Base-by-base conservation (phyloP, 2,888 invertebrate species). In the Nebria salina region DNA sequence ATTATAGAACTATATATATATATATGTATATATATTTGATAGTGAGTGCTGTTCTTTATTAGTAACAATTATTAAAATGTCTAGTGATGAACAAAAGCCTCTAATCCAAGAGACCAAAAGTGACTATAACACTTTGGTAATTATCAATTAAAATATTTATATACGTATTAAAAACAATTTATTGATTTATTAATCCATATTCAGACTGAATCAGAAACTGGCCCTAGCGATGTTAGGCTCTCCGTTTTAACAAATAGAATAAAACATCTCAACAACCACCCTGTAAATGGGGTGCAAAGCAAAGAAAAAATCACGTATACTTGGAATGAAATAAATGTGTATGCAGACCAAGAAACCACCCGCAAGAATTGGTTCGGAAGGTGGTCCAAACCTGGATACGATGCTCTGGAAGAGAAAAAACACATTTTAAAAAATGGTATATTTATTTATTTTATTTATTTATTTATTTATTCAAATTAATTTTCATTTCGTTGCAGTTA, bases 271-370 rank as follows among this genome's bases (percentile, higher is more conserved):
- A 64, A 72, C 26, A 64, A 13, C 8, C 34, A n/a, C 15, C 20
- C 77, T 13, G 74, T 13, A 75, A 68, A 75, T 70, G 74, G 75
- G 7, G 54, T 26, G 7, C 68, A 75, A 75, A 80, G 20, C 74
- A 26, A 65, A 68, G 75, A 43, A 72, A 76, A 76, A 81, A 90
- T 95, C 82, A 93, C 93, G 0, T 96, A 95, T 88, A 93, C 94
- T 4, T 96, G 96, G 96, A 93, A 93, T 74, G 94, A 94, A 83
- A 90, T 96, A 83, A 95, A 95, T 87, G 95, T 95, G 0, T 95
- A 94, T 85, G 92, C 93, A 9, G 92, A 92, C 11, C 92, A 92
- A 82, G 91, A 83, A 25, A 83, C 75, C 65, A 65, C 72, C 8
- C 26, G 41, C 8, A 11, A 65, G 70, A 81, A 76, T 65, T 41